phyloP scores from a whole-genome alignment of 2,797 vertebrate species.

The Leptoclinus maculatus region DNA sequence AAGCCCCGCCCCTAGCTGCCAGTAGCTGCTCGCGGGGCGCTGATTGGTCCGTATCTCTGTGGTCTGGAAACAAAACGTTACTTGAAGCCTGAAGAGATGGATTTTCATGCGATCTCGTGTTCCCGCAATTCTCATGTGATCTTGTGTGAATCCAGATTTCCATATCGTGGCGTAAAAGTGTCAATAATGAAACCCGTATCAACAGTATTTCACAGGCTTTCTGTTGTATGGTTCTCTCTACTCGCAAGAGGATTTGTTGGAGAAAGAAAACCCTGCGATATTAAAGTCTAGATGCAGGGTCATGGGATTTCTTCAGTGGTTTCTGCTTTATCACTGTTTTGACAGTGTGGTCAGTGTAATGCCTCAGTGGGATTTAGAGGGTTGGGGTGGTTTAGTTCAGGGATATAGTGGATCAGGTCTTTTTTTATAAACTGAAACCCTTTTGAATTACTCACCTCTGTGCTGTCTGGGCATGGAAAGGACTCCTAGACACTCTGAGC shows the following conservation, averaged over 20 bases:
- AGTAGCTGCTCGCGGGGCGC: not conserved
- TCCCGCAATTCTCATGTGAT: not conserved
- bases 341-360: conserved; percentile 58
- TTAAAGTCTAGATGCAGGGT: conserved; percentile 35
- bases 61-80: no score
- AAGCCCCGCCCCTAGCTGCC: not conserved
- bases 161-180: not conserved
- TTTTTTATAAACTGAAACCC: conserved; percentile 31
- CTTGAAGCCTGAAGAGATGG: not conserved
- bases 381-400: conserved; percentile 55
- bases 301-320: conserved; percentile 35
- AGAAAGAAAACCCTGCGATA: conserved; percentile 14
- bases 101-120: not conserved
- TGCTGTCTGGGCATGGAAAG: conserved; percentile 6
- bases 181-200: not conserved
- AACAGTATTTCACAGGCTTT: not conserved
- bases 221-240: not conserved
- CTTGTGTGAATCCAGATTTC: not conserved
- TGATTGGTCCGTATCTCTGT: not conserved
- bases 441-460: conserved; percentile 52
- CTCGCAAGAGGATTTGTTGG: conserved; percentile 22
- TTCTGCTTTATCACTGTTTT: conserved; percentile 53
- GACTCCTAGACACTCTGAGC: conserved; percentile 12
- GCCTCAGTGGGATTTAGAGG: conserved; percentile 56
- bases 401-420: conserved; percentile 52